Evolutionary conservation across 2,888 invertebrate genomes (phyloP).

Genomic region (Acleris emargana): DNA sequence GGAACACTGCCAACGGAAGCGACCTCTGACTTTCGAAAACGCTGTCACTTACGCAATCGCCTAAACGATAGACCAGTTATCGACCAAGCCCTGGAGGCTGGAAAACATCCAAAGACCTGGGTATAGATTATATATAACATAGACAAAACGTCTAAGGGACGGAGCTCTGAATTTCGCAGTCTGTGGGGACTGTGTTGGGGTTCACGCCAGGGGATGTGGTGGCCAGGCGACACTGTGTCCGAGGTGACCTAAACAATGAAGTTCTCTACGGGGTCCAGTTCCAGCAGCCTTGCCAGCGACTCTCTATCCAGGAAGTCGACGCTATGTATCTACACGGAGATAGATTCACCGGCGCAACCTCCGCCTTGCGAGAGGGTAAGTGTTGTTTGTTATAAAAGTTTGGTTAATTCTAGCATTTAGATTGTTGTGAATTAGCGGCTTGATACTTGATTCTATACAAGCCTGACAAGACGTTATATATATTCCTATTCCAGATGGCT

Average conservation of each 20-base stretch:
- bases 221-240: constrained; percentile 71
- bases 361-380: constrained; percentile 82
- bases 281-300: constrained; percentile 87
- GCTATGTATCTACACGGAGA: constrained; percentile 86
- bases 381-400: constrained; percentile 27
- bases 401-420: no score
- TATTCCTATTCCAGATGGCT: no score
- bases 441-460: no score
- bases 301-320: constrained; percentile 86
- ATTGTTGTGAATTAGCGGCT: no score
- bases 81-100: no score
- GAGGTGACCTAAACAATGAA: constrained; percentile 83
- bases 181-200: constrained; percentile 1
- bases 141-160: not conserved
- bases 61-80: no score
- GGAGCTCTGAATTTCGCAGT: no score
- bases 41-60: constrained; percentile 53
- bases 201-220: constrained; percentile 61
- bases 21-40: constrained; percentile 41
- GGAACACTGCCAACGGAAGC: constrained; percentile 52
- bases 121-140: no score
- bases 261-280: constrained; percentile 86
- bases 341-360: constrained; percentile 71
- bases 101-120: no score
- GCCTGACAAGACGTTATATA: no score